Conservation (phyloP, 2,888 invertebrate species). For the Arrhopalites spinosus region DNA sequence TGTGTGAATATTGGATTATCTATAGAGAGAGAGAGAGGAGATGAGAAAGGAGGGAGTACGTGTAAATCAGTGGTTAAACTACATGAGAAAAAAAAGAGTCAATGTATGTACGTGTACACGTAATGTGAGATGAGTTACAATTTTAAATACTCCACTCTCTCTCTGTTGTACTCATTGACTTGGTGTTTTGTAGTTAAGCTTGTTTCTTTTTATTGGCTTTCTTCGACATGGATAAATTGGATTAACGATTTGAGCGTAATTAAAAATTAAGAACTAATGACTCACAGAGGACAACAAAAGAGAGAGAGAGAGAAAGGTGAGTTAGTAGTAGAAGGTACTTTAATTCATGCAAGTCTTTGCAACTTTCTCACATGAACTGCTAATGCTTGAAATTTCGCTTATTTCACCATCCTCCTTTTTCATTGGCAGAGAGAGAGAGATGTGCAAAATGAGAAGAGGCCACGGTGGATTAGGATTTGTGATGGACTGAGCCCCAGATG, state of each 20-base stretch:
- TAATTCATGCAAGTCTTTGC: background rate
- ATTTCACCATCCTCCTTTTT: background rate
- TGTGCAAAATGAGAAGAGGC: background rate
- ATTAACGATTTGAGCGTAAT: conserved; percentile 17
- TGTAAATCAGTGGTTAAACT: background rate
- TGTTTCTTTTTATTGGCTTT: conserved; percentile 21
- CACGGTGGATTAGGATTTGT: background rate
- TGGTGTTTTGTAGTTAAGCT: too few relatives aligned
- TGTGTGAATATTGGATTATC: background rate
- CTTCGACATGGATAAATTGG: conserved; percentile 22
- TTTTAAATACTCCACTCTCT: background rate
- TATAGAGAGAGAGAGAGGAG: too few relatives aligned
- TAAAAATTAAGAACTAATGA: conserved; percentile 27
- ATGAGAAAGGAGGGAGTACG: too few relatives aligned
- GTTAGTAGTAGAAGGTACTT: background rate
- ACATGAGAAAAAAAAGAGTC: background rate
- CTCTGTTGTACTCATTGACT: too few relatives aligned
- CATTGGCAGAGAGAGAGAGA: too few relatives aligned
- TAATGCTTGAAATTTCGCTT: too few relatives aligned
- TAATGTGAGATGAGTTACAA: background rate
- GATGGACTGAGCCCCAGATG: background rate
- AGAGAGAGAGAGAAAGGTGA: background rate
- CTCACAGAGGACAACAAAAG: background rate
- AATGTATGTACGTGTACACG: background rate
- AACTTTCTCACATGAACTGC: background rate